Conservation (phyloP, 2,888 invertebrate genomes). For the Rhaphigaster nebulosa region DNA sequence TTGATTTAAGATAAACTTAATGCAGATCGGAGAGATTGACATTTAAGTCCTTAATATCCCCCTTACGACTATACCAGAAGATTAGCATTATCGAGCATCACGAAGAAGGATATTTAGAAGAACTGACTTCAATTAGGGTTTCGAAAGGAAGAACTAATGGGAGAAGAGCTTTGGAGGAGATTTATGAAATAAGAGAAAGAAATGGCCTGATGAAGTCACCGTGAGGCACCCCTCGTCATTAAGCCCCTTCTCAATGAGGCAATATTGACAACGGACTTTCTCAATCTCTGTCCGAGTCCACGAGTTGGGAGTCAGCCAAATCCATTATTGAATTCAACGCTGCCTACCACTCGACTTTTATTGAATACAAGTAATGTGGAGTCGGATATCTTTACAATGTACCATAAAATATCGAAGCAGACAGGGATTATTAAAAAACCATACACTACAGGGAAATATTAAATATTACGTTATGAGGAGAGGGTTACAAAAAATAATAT, state of each 20-base stretch:
- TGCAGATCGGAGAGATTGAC: not conserved
- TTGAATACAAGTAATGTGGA: not conserved
- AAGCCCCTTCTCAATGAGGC: not conserved
- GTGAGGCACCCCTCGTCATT: not conserved
- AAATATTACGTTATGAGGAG: not conserved
- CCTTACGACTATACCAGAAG: not conserved
- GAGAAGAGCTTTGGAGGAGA: constrained; percentile 22
- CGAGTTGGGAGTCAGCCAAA: not conserved
- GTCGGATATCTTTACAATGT: not conserved
- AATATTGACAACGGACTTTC: constrained; percentile 22
- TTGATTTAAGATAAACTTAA: no score
- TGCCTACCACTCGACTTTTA: not conserved
- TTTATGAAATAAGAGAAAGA: constrained; percentile 35
- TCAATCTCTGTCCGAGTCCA: not conserved
- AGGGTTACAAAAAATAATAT: no score
- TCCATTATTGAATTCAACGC: constrained; percentile 4
- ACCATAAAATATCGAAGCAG: not conserved
- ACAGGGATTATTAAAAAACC: no score
- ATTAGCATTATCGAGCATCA: not conserved
- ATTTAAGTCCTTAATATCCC: not conserved
- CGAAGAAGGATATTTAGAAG: constrained; percentile 23
- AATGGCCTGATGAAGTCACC: constrained; percentile 31
- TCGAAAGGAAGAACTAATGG: constrained; percentile 30
- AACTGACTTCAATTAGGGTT: constrained; percentile 25
- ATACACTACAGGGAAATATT: not conserved